These are phyloP conservation scores for Lepidurus apus DNA, from an alignment of 1,140 invertebrate genomes.

Conservation along the genomic window DNA sequence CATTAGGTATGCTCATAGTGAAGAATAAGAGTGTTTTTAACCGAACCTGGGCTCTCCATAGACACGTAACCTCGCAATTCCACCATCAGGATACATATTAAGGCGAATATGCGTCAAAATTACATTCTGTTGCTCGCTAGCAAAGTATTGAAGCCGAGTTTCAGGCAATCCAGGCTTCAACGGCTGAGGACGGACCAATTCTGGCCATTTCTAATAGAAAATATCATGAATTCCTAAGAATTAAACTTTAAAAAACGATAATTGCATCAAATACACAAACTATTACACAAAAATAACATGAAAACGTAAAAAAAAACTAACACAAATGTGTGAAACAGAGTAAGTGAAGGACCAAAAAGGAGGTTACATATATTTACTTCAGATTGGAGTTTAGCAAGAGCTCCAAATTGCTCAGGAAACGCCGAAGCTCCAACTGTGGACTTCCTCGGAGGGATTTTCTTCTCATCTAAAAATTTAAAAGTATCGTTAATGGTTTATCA, in stretches of 20 bases:
- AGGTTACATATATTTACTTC: slow-evolving; percentile 42
- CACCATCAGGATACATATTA: slow-evolving; percentile 62
- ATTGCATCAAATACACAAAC: not conserved
- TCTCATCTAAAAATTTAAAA: slow-evolving; percentile 48
- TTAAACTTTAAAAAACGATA: not conserved
- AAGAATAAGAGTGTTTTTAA: not conserved
- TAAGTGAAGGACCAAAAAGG: not conserved
- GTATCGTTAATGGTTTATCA: not conserved
- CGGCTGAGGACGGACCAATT: slow-evolving; percentile 52
- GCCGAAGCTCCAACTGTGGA: slow-evolving; percentile 51
- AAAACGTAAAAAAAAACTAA: slow-evolving; percentile 8
- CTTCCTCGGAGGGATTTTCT: slow-evolving; percentile 47
- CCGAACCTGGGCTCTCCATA: slow-evolving; percentile 50
- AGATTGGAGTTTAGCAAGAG: slow-evolving; percentile 48
- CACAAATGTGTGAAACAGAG: not conserved
- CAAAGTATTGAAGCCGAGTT: slow-evolving; percentile 54
- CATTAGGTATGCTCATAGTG: too few relatives aligned
- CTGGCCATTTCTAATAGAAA: slow-evolving; percentile 50
- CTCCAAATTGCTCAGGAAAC: slow-evolving; percentile 46
- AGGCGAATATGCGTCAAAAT: slow-evolving; percentile 55
- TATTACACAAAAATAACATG: not conserved
- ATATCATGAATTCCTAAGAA: not conserved
- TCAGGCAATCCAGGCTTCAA: slow-evolving; percentile 54
- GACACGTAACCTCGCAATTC: slow-evolving; percentile 57
- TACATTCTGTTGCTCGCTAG: slow-evolving; percentile 44